phyloP scores from a whole-genome alignment of 2,113 vertebrate genomes.

The Urocitellus parryii region DNA sequence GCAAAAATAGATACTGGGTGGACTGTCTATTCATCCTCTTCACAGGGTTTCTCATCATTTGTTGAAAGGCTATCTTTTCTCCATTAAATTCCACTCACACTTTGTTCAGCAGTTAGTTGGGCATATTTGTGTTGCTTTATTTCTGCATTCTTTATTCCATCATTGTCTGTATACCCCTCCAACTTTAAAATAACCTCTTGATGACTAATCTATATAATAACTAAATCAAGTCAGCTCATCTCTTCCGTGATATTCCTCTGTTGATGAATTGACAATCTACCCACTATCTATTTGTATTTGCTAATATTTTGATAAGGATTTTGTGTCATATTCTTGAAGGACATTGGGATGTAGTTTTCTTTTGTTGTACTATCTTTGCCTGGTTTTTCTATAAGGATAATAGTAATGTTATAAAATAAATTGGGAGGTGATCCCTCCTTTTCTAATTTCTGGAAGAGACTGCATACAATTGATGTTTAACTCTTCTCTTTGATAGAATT shows the following conservation, averaged over 20 bases:
- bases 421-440: not conserved
- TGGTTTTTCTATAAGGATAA: not conserved
- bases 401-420: not conserved
- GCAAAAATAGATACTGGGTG: not conserved
- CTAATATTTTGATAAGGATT: slow-evolving; percentile 40
- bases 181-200: not conserved
- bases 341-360: not conserved
- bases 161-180: not conserved
- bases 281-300: not conserved
- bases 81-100: not conserved
- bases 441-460: not conserved
- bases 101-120: not conserved
- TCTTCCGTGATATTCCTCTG: not conserved
- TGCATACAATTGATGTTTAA: not conserved
- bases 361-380: not conserved
- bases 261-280: too few relatives aligned
- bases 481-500: slow-evolving; percentile 10
- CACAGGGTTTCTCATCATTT: not conserved
- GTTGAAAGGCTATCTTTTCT: not conserved
- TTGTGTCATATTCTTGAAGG: not conserved
- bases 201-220: not conserved
- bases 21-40: not conserved
- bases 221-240: not conserved
- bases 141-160: not conserved
- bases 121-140: not conserved